A percentile compares a stretch with the other conserved stretches of the same genome.
These are phyloP conservation scores for Gouania willdenowi DNA, from an alignment of 2,797 vertebrate species.

Conservation along the genomic window DNA sequence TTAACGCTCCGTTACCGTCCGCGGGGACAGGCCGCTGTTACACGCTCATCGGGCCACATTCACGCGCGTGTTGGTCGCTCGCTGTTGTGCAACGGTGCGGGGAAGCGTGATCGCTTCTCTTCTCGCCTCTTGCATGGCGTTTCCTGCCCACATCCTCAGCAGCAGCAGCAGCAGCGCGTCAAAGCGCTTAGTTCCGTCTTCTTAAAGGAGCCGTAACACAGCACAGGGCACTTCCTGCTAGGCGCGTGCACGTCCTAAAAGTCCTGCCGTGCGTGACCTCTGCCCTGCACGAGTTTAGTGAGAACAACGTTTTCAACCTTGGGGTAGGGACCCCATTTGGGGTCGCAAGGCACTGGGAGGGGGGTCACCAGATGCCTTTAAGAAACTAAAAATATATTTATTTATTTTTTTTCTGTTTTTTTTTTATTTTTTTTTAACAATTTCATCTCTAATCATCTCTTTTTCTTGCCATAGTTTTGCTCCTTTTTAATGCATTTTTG, in stretches of 20 bases:
- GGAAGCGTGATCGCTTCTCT: conserved; percentile 65
- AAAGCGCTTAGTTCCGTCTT: conserved; percentile 67
- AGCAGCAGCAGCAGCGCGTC: conserved; percentile 52
- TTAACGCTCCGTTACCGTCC: conserved; percentile 23
- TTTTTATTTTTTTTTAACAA: too few relatives aligned
- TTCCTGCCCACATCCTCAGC: conserved; percentile 77
- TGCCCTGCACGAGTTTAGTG: too few relatives aligned
- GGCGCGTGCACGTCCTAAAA: not conserved
- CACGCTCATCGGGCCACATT: conserved; percentile 38
- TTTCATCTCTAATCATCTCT: too few relatives aligned
- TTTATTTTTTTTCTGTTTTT: too few relatives aligned
- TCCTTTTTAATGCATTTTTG: too few relatives aligned
- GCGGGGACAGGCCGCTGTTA: conserved; percentile 25
- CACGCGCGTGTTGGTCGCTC: conserved; percentile 47
- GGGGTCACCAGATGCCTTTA: too few relatives aligned
- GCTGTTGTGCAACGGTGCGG: conserved; percentile 50
- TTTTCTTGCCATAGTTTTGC: too few relatives aligned
- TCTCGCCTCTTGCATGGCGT: conserved; percentile 56
- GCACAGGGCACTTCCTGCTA: too few relatives aligned
- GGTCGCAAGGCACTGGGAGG: too few relatives aligned
- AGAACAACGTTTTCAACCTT: too few relatives aligned
- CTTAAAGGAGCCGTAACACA: conserved; percentile 69
- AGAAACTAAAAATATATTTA: too few relatives aligned
- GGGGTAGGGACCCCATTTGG: too few relatives aligned
- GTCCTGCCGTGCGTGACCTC: conserved; percentile 1